Base-by-base conservation (phyloP, 1,140 invertebrate species). In the Drosophila takahashii region DNA sequence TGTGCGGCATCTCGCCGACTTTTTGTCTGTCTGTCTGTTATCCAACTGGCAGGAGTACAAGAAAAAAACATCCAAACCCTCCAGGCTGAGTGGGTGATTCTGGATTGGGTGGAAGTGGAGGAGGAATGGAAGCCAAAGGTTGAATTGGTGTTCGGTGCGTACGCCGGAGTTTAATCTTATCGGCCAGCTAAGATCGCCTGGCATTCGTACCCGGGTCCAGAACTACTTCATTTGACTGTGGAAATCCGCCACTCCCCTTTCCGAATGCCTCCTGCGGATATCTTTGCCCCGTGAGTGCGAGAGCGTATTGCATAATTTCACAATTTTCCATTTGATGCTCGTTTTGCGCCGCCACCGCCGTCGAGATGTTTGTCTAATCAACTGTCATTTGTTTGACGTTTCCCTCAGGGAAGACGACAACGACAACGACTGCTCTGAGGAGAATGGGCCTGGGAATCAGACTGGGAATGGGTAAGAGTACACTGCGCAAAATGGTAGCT, bases 361-460 rank as follows among this genome's bases (percentile, higher is more conserved):
- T 89, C 69, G 83, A 91, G 90, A 91, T 91, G 86, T 91, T 91
- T 91, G 90, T 91, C 90, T 91, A 91, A 91, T 91, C 90, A 91
- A 90, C 90, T 91, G 90, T 91, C 90, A 91, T 91, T 91, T 91
- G 90, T 91, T 91, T 91, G 90, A 91, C 85, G 90, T 91, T 87
- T 91, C 90, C 90, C 79, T 75, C 75, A 90, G 90, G 79, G 85
- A 78, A 71, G 78, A 70, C 77, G 71, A 78, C 78, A 72, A 58
- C 53, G 79, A 70, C 67, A 67, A 22, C 64, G 64, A 66, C 62
- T 50, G 34, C 44, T 54, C 42, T 32, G 41, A 52, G 48, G 52
- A 42, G 44, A 57, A 60, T 48, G 73, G 41, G 62, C 18, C 8
- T 48, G 34, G 47, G 42, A 57, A 42, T 65, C 60, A 22, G 11